phyloP scores from a whole-genome alignment of 2,797 vertebrate species.

The Emydoidea blandingii region DNA sequence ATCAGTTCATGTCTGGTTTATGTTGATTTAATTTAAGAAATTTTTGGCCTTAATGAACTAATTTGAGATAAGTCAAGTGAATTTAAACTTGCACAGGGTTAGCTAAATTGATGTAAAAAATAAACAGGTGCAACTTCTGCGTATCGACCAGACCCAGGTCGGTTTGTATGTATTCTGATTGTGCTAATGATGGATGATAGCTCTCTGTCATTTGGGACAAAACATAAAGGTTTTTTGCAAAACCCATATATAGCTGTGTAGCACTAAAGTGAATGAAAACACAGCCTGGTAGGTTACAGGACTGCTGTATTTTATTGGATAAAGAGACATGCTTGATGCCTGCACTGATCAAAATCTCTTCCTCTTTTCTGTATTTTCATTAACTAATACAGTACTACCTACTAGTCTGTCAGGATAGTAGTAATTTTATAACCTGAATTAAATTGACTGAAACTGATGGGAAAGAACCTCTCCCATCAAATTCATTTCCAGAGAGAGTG shows the following conservation, averaged over 20 bases:
- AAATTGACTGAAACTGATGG: background rate
- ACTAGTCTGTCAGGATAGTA: background rate
- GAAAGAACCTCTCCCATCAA: background rate
- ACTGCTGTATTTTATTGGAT: background rate
- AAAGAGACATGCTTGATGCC: background rate
- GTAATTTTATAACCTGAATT: background rate
- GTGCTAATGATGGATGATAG: background rate
- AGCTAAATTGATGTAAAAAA: background rate
- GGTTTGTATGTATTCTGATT: background rate
- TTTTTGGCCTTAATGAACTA: background rate
- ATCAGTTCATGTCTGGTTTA: background rate
- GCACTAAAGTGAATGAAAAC: background rate
- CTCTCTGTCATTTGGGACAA: background rate
- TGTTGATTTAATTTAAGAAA: conserved; percentile 9
- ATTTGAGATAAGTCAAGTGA: background rate
- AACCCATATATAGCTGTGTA: background rate
- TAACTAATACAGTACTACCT: background rate
- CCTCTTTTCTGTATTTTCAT: background rate
- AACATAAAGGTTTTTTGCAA: background rate
- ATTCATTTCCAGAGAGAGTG: background rate
- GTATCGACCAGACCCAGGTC: background rate
- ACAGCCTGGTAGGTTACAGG: background rate
- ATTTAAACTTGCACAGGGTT: background rate
- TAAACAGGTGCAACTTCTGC: background rate
- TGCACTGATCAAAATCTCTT: background rate